Percentiles rank a stretch among this genome's conserved stretches.
phyloP scores from a whole-genome alignment of 2,113 vertebrate species.

The Planiliza haematocheilus region DNA sequence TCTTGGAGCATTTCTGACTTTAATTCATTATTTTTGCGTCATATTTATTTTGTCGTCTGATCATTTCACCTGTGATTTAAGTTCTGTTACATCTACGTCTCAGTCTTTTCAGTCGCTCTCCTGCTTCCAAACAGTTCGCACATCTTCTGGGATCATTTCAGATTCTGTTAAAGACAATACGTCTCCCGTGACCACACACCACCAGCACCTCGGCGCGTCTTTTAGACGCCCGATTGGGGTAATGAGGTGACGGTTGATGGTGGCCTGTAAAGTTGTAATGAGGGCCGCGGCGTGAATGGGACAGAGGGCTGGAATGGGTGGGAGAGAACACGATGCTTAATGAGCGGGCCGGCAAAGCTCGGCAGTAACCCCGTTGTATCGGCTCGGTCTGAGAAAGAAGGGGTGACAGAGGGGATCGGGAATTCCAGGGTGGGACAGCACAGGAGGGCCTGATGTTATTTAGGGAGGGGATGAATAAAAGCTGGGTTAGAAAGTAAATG shows the following conservation, averaged over 20 bases:
- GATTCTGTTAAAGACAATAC: conserved; percentile 40
- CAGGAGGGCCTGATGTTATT: conserved; percentile 75
- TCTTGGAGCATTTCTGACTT: too few species aligned
- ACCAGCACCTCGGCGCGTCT: conserved; percentile 9
- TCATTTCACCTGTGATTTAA: neutral
- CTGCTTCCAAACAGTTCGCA: neutral
- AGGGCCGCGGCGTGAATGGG: conserved; percentile 66
- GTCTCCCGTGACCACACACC: conserved; percentile 50
- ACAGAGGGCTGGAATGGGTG: conserved; percentile 73
- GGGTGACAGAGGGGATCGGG: conserved; percentile 69
- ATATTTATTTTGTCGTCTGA: too few species aligned
- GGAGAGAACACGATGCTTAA: conserved; percentile 78
- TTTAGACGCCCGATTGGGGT: conserved; percentile 39
- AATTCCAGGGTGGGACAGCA: conserved; percentile 73
- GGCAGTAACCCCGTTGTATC: conserved; percentile 74
- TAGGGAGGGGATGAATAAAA: conserved; percentile 79
- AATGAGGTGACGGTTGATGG: conserved; percentile 72
- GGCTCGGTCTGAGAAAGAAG: conserved; percentile 57
- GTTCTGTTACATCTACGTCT: neutral
- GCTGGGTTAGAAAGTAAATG: conserved; percentile 80
- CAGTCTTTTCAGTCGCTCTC: neutral
- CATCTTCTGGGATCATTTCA: conserved; percentile 5
- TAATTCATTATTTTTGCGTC: too few species aligned
- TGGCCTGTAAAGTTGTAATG: conserved; percentile 78
- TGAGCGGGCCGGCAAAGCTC: conserved; percentile 71